phyloP scores from a whole-genome alignment of 2,113 vertebrate species.

The Erythrolamprus reginae region DNA sequence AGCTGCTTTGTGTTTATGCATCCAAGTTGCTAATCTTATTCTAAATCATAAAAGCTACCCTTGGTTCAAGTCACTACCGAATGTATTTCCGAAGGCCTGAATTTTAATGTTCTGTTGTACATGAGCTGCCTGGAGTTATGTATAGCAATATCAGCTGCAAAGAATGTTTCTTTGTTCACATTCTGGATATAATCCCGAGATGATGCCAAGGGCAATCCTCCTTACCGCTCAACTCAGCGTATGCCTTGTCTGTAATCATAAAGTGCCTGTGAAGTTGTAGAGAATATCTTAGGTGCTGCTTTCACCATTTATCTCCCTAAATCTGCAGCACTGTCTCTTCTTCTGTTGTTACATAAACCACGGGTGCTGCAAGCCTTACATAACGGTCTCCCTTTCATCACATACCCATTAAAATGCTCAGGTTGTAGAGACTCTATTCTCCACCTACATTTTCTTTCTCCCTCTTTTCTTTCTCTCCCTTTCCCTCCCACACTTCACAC shows the following conservation, averaged over 20 bases:
- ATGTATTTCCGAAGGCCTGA: not conserved
- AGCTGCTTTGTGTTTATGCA: not conserved
- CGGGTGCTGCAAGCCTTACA: not conserved
- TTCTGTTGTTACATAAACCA: slow-evolving; percentile 8
- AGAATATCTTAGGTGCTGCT: not conserved
- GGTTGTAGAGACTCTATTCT: not conserved
- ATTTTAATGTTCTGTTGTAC: not conserved
- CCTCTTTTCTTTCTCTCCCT: not conserved
- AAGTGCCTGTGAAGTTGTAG: not conserved
- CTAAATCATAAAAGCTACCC: not conserved
- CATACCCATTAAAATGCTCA: not conserved
- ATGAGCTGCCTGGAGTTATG: not conserved
- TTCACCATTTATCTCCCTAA: not conserved
- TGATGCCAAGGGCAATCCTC: not conserved
- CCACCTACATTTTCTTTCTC: not conserved
- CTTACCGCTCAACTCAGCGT: not conserved
- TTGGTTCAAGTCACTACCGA: not conserved
- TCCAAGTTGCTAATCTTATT: not conserved
- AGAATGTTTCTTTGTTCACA: not conserved
- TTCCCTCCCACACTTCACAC: not conserved
- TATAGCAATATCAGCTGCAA: not conserved
- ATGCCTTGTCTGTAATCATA: too few species aligned
- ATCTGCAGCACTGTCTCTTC: not conserved
- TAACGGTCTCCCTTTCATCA: not conserved
- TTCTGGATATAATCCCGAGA: not conserved